Evolutionary conservation across 2,113 vertebrate species (phyloP), one percentile per base, ranked within the genome.

Genomic region (Sebastes fasciatus): DNA sequence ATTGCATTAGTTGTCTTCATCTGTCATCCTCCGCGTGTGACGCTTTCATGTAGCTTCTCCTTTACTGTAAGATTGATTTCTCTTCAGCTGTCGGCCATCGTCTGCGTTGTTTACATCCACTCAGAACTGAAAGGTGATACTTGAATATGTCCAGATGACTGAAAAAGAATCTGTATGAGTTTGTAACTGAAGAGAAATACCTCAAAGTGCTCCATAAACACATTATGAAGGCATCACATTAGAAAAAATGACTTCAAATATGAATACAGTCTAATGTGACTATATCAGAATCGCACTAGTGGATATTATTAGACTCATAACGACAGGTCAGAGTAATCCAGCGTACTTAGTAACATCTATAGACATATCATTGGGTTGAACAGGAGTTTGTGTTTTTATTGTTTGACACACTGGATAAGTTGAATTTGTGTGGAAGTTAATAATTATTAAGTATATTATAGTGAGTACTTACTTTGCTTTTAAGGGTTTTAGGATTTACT

Each of bases 401-500:
- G 51, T 57, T 58, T 67, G 40, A 52, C 63, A 46, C 60, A 70
- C 74, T 79, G 63, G 73, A 48, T 40, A 12, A 34, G 8, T 21
- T 63, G 16, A 58, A 58, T 85, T 13, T 54, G 49, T 79, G 34
- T 65, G 17, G n/a, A 64, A 19, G 12, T 45, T 54, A 3, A 34
- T 34, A 34, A 34, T 34, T 34, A 34, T 34, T 34, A 34, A 34
- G 34, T 34, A 34, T 34, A 34, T 34, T 34, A 34, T 34, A 34
- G 34, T 34, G 34, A 34, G 34, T 34, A 34, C 34, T 34, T 34
- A 34, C 67, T 58, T 73, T 57, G n/a, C 54, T 74, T 71, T 71
- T 69, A 58, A 72, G 48, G 71, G 10, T 69, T 87, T 87, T 80
- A 65, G 8, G 51, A 48, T 71, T 14, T 79, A 68, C 79, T 85